Evolutionary conservation across 2,797 vertebrate species (phyloP), one percentile per base, ranked within the genome.

Genomic region (Pyrocephalus nanus): DNA sequence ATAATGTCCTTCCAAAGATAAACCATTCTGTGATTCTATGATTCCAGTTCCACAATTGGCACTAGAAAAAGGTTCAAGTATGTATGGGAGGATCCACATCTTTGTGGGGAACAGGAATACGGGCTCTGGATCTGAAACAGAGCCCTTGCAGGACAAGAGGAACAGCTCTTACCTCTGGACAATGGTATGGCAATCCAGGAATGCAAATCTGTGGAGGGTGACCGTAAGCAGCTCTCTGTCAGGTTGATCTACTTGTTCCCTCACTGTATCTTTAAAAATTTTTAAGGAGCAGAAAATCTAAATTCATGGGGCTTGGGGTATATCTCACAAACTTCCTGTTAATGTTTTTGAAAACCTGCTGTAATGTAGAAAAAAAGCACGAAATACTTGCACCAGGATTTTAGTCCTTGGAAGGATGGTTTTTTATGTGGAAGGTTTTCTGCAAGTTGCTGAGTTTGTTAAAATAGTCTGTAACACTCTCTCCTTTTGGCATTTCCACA

Each of bases 221-320:
- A 43, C 15, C 12, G 25, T 0, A 8, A 54, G 9, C 0, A 12
- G 4, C 20, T 43, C 40, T 21, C 43, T 54, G 5, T 32, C 0
- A 0, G 12, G 19, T 21, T 13, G 11, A 27, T 30, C 34, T n/a
- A 6, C 14, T 26, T n/a, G 11, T 13, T 80, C 8, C 43, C 5
- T 34, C 67, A 61, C 50, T 13, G 15, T 9, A 9, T 11, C 73
- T 74, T 15, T 60, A 5, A 10, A 55, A 55, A 67, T 36, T 23
- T 25, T 2, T 18, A 43, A 7, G 4, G 30, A 69, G 36, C 11
- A 30, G 36, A 58, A 75, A 54, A 65, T 50, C 42, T n/a, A 20
- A 17, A 40, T 11, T 45, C 27, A 22, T 5, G 15, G 17, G 19
- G 23, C 6, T 34, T 81, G 32, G 70, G 30, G 8, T 79, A 22